These are phyloP conservation scores for Prinia subflava DNA, from an alignment of 2,113 vertebrate genomes.

Conservation along the genomic window DNA sequence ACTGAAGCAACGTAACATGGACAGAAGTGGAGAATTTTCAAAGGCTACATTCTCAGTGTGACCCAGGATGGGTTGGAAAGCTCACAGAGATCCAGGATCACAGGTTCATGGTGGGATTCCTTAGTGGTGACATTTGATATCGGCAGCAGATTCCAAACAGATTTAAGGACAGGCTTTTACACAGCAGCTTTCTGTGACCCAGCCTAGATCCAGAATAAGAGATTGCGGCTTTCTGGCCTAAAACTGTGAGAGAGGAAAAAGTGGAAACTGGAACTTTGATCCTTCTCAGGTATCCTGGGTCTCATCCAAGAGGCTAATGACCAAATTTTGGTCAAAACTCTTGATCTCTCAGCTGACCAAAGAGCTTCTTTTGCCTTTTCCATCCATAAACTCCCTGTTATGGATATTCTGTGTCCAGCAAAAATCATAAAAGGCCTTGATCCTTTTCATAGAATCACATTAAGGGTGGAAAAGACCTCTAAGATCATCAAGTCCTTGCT, in stretches of 20 bases:
- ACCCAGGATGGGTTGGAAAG: not conserved
- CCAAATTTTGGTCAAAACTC: not conserved
- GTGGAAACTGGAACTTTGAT: not conserved
- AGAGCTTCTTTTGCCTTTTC: not conserved
- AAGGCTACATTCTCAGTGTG: not conserved
- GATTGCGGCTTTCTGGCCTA: not conserved
- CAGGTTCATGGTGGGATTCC: not conserved
- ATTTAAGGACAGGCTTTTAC: not conserved
- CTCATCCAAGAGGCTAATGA: not conserved
- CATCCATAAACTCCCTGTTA: not conserved
- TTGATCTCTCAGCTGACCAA: not conserved
- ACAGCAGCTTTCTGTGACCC: not conserved
- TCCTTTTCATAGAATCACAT: not conserved
- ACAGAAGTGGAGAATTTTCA: not conserved
- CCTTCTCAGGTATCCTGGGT: not conserved
- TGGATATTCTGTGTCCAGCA: not conserved
- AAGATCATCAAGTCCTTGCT: not conserved
- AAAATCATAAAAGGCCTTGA: not conserved
- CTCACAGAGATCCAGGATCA: not conserved
- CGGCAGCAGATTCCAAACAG: not conserved
- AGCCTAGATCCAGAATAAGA: not conserved
- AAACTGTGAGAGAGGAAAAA: not conserved
- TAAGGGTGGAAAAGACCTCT: not conserved
- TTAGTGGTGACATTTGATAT: not conserved
- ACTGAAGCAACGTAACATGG: not conserved